Evolutionary conservation across 1,140 invertebrate genomes (phyloP).

Genomic region (Delia radicum): DNA sequence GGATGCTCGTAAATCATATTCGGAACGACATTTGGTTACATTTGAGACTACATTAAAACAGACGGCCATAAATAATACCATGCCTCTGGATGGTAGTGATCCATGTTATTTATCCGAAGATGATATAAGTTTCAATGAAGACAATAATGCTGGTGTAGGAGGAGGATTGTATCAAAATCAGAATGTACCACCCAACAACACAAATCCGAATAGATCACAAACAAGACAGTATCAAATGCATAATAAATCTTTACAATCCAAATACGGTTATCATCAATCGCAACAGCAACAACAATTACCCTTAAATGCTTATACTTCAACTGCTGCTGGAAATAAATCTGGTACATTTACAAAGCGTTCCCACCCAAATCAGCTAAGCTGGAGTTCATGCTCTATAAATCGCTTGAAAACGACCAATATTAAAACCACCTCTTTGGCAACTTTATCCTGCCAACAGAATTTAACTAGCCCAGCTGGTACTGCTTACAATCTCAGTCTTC

Average conservation of each 20-base stretch:
- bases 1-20: conserved; percentile 52
- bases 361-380: conserved; percentile 34
- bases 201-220: conserved; percentile 28
- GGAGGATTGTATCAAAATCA: conserved; percentile 29
- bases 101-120: conserved; percentile 38
- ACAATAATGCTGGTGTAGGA: conserved; percentile 41
- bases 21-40: conserved; percentile 45
- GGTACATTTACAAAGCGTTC: conserved; percentile 26
- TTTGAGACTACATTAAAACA: conserved; percentile 46
- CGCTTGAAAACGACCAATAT: conserved; percentile 54
- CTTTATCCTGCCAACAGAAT: conserved; percentile 51
- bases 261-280: neutral
- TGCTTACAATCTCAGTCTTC: conserved; percentile 35
- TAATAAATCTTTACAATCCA: conserved; percentile 6
- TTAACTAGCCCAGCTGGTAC: conserved; percentile 39
- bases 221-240: conserved; percentile 3
- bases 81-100: conserved; percentile 33
- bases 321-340: conserved; percentile 2
- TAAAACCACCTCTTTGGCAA: conserved; percentile 52
- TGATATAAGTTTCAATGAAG: conserved; percentile 53
- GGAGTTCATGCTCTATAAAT: conserved; percentile 51
- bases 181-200: conserved; percentile 25
- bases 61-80: conserved; percentile 51
- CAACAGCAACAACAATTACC: conserved; percentile 28
- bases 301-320: conserved; percentile 24